Conservation (phyloP, 92 coral and sea anemone genomes). For the Desmophyllum pertusum region DNA sequence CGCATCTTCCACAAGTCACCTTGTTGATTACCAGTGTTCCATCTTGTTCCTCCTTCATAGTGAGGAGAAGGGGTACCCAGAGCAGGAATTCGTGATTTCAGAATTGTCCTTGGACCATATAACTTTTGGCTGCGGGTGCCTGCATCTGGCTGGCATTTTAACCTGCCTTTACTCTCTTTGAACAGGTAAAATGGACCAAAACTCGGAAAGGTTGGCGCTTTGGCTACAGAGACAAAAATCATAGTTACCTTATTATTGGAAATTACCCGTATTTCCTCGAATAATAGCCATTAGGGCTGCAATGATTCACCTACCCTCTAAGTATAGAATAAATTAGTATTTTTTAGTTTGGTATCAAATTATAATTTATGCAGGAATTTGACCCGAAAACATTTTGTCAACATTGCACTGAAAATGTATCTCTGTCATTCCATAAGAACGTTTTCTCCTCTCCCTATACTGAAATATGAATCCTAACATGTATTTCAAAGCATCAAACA, state of each 20-base stretch:
- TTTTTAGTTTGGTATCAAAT: too few species aligned
- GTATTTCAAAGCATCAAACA: too few species aligned
- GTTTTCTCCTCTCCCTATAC: too few species aligned
- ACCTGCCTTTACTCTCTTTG: slow-evolving; percentile 50
- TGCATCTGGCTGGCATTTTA: slow-evolving; percentile 78
- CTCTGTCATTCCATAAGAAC: too few species aligned
- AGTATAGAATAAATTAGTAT: too few species aligned
- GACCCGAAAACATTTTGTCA: too few species aligned
- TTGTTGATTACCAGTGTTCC: slow-evolving; percentile 47
- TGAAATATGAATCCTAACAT: too few species aligned
- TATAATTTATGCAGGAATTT: too few species aligned
- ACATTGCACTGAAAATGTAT: too few species aligned
- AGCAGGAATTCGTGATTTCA: neutral
- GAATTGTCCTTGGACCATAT: slow-evolving; percentile 15
- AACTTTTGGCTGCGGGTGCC: slow-evolving; percentile 68
- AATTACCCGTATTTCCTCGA: too few species aligned
- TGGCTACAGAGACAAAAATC: slow-evolving; percentile 44
- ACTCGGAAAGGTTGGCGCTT: slow-evolving; percentile 54
- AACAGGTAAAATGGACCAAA: slow-evolving; percentile 84
- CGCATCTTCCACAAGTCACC: slow-evolving; percentile 39
- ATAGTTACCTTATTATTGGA: neutral
- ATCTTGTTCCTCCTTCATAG: slow-evolving; percentile 23
- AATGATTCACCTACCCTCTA: too few species aligned
- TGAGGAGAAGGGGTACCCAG: slow-evolving; percentile 6
- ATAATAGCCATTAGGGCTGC: too few species aligned